phyloP scores from a whole-genome alignment of 1,140 invertebrate species.

The Nylanderia fulva region DNA sequence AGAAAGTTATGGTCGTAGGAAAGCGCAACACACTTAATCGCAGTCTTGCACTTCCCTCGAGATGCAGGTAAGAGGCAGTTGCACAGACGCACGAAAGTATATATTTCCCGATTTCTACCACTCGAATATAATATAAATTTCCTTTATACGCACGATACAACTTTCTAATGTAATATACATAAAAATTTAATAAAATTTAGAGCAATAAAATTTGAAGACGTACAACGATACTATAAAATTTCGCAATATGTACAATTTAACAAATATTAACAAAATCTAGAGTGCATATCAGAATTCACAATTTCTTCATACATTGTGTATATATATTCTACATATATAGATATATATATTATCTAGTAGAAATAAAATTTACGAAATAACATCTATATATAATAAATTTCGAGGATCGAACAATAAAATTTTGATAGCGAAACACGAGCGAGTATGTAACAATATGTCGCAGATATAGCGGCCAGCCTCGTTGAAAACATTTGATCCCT shows the following conservation, averaged over 20 bases:
- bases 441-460: slow-evolving; percentile 21
- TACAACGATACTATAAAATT: slow-evolving; percentile 47
- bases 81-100: slow-evolving; percentile 42
- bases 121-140: slow-evolving; percentile 1
- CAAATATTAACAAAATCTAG: slow-evolving; percentile 52
- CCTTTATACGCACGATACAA: neutral
- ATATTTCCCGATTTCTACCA: neutral
- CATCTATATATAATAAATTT: neutral
- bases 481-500: slow-evolving; percentile 50
- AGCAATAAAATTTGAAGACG: slow-evolving; percentile 38
- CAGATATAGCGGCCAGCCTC: slow-evolving; percentile 1
- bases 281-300: neutral
- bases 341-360: neutral
- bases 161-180: slow-evolving; percentile 7
- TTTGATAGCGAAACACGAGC: slow-evolving; percentile 1
- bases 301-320: neutral
- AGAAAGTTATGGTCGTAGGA: slow-evolving; percentile 60
- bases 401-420: slow-evolving; percentile 13
- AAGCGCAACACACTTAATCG: slow-evolving; percentile 7
- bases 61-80: slow-evolving; percentile 56
- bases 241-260: slow-evolving; percentile 36
- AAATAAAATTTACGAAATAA: neutral
- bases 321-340: too few species aligned
- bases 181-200: slow-evolving; percentile 19
- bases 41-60: slow-evolving; percentile 29